Evolutionary conservation across 2,888 invertebrate genomes (phyloP).

Genomic region (Gari tellinella): DNA sequence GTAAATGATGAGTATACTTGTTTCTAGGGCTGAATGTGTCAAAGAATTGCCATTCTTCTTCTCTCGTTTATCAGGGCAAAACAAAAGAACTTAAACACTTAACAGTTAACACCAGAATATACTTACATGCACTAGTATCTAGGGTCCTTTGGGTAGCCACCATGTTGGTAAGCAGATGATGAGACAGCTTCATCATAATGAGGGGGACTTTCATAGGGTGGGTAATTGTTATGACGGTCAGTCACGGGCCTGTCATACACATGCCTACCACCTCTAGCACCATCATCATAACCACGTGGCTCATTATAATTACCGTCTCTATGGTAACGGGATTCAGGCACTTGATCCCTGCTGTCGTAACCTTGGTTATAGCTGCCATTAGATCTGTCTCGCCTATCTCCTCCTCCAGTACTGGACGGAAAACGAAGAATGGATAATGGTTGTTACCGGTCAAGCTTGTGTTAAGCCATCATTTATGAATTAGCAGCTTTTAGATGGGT

Average conservation of each 20-base stretch:
- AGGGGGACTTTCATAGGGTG: slow-evolving; percentile 32
- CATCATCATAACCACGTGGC: slow-evolving; percentile 19
- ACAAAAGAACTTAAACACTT: too few species aligned
- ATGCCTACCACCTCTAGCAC: slow-evolving; percentile 8
- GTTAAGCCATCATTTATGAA: too few species aligned
- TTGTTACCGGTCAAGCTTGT: too few species aligned
- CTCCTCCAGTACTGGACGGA: too few species aligned
- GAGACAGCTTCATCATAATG: slow-evolving; percentile 42
- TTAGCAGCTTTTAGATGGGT: too few species aligned
- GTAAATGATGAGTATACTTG: too few species aligned
- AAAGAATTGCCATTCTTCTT: too few species aligned
- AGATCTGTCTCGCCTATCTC: too few species aligned
- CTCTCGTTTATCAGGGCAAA: too few species aligned
- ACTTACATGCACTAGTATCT: slow-evolving; percentile 46
- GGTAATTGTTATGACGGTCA: slow-evolving; percentile 1
- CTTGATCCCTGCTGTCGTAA: slow-evolving; percentile 50
- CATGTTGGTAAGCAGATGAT: slow-evolving; percentile 18
- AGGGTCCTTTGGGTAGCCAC: slow-evolving; percentile 29
- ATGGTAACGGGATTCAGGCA: slow-evolving; percentile 41
- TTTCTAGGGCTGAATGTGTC: too few species aligned
- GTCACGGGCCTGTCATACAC: slow-evolving; percentile 21
- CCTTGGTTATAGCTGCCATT: slow-evolving; percentile 21
- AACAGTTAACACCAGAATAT: too few species aligned
- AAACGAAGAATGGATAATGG: too few species aligned
- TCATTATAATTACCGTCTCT: slow-evolving; percentile 31